Percentiles rank a stretch among this genome's conserved stretches.
phyloP scores from a whole-genome alignment of 2,113 vertebrate genomes.

The Nesoenas mayeri region DNA sequence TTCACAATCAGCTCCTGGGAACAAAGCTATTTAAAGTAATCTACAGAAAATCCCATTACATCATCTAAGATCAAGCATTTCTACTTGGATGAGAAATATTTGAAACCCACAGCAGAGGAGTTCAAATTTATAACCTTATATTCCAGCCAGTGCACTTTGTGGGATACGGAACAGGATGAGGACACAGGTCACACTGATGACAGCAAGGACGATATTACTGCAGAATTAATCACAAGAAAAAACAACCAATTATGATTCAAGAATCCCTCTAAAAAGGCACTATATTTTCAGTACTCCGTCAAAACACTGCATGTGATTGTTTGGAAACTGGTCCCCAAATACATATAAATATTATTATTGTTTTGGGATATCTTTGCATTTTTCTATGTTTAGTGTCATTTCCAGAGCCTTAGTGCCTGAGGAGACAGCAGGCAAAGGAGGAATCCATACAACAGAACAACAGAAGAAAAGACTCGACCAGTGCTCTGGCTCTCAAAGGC shows the following conservation, averaged over 20 bases:
- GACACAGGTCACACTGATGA: neutral
- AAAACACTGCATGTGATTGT: neutral
- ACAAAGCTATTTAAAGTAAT: neutral
- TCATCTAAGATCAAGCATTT: neutral
- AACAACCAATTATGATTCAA: neutral
- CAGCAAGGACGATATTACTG: neutral
- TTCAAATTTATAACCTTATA: neutral
- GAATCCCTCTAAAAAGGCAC: neutral
- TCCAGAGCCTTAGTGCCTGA: neutral
- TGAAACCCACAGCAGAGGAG: neutral
- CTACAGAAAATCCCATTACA: neutral
- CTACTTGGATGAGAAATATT: neutral
- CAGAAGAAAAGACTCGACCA: neutral
- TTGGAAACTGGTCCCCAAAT: neutral
- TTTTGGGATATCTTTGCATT: neutral
- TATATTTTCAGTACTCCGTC: neutral
- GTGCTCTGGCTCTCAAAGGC: neutral
- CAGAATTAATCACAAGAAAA: neutral
- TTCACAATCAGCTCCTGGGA: neutral
- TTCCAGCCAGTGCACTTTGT: slow-evolving; percentile 18
- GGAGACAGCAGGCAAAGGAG: neutral
- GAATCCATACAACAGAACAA: neutral
- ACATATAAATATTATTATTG: neutral
- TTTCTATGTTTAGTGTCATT: neutral
- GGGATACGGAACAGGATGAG: neutral